Evolutionary conservation across 2,888 invertebrate genomes (phyloP), one percentile per base, ranked within the genome.

Genomic region (Synergus laeviventris): DNA sequence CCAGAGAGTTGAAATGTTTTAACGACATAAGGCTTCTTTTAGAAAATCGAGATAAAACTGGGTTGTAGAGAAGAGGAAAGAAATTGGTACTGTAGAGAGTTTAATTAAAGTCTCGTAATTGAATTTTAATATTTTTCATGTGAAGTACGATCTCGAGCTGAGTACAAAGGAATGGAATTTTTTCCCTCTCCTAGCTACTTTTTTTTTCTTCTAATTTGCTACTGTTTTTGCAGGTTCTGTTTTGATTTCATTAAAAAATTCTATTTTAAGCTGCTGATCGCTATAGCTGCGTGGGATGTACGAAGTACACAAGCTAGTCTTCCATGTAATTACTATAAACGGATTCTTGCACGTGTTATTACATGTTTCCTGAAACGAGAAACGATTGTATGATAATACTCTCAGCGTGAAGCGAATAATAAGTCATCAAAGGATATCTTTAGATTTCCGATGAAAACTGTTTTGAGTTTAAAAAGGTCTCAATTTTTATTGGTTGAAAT

Each of bases 31-130:
- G 38, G 62, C 16, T 62, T 62, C 38, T 18, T 36, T 62, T 38
- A n/a, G 38, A 62, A 62, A 62, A 62, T 64, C 64, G 39, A 64
- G 39, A 64, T 64, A 21, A 39, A 39, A 64, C 38, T 21, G 3
- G 21, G 14, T 21, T 9, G 18, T 12, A 21, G 1, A 14, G 16
- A 24, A 49, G 70, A 31, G 31, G 24, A 31, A 49, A 70, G 70
- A 70, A 31, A 70, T 70, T 45, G 31, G 31, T 31, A 45, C 31
- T 49, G 16, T 11, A 70, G 70, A 49, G 39, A 1, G 45, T 70
- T 70, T 49, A 70, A 70, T 70, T 70, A 70, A 70, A 70, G 49
- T 70, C 70, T 42, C 70, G 49, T 70, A 49, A 70, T 70, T 49
- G 70, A 70, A 70, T 70, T 70, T 70, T 70, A 70, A 70, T 70